These are phyloP conservation scores for Trichogramma dendrolimi DNA, from an alignment of 2,888 invertebrate species.

Conservation along the genomic window DNA sequence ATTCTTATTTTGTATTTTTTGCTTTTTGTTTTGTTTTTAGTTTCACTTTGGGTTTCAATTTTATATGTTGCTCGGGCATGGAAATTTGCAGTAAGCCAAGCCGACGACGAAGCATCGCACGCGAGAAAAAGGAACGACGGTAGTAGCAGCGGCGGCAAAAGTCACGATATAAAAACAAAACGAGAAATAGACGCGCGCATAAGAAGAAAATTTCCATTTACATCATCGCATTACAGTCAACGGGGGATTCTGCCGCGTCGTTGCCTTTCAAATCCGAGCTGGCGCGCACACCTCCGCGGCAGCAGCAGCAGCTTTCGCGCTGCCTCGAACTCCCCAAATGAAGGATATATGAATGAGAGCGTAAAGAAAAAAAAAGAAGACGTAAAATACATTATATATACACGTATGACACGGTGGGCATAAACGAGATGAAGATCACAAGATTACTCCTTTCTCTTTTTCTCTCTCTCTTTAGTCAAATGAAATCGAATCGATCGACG, in stretches of 20 bases:
- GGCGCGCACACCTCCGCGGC: conserved; percentile 7
- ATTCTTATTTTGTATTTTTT: conserved; percentile 13
- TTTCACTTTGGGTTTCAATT: conserved; percentile 21
- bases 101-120: neutral
- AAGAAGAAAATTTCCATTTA: conserved; percentile 41
- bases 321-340: neutral
- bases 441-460: conserved; percentile 11
- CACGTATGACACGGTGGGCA: neutral
- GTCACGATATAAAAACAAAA: conserved; percentile 14
- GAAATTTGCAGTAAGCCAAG: no score
- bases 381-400: no score
- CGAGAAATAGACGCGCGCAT: conserved; percentile 30
- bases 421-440: conserved; percentile 19
- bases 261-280: conserved; percentile 27
- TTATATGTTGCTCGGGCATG: conserved; percentile 6
- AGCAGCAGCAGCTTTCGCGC: conserved; percentile 14
- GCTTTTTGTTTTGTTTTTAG: conserved; percentile 14
- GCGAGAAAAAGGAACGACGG: conserved; percentile 3
- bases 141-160: conserved; percentile 1
- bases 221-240: conserved; percentile 26
- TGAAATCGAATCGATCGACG: conserved; percentile 31
- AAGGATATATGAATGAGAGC: conserved; percentile 11
- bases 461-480: conserved; percentile 19
- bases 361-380: conserved; percentile 3
- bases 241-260: conserved; percentile 30